phyloP scores from a whole-genome alignment of 2,797 vertebrate species.

The Typhlichthys subterraneus region DNA sequence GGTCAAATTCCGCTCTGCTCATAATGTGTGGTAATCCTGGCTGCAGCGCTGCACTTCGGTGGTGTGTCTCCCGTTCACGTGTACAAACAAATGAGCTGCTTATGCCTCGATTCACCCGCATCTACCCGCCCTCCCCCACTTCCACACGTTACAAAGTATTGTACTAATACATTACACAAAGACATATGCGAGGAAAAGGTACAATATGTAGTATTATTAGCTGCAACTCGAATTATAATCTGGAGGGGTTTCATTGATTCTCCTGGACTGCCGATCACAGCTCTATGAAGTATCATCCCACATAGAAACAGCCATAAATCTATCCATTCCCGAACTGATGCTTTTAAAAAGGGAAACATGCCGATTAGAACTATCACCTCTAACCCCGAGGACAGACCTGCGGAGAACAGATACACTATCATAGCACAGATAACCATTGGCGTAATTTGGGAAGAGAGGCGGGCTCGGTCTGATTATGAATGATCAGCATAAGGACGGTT shows the following conservation, averaged over 20 bases:
- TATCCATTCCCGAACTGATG: slow-evolving; percentile 96
- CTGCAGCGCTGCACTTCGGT: slow-evolving; percentile 67
- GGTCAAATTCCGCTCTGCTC: slow-evolving; percentile 44
- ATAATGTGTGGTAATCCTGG: slow-evolving; percentile 66
- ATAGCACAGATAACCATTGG: neutral
- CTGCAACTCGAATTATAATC: slow-evolving; percentile 90
- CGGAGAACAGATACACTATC: too few species aligned
- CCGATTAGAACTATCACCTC: slow-evolving; percentile 92
- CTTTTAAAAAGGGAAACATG: slow-evolving; percentile 94
- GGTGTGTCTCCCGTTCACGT: slow-evolving; percentile 60
- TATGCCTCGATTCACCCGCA: slow-evolving; percentile 41
- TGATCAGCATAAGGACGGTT: too few species aligned
- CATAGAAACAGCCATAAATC: slow-evolving; percentile 93
- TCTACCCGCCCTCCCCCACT: slow-evolving; percentile 15
- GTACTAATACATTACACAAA: neutral
- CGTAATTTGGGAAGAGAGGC: neutral
- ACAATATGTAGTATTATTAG: slow-evolving; percentile 34
- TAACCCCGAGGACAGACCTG: slow-evolving; percentile 81
- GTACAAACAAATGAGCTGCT: slow-evolving; percentile 64
- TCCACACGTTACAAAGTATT: neutral
- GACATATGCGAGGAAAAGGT: neutral
- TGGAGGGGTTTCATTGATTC: slow-evolving; percentile 81
- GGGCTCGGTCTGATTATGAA: neutral
- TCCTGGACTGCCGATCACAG: slow-evolving; percentile 95
- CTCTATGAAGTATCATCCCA: slow-evolving; percentile 95